Percentiles rank a stretch among this genome's conserved stretches.
Evolutionary conservation across 2,113 vertebrate genomes (phyloP).

Genomic region (Heterotis niloticus): DNA sequence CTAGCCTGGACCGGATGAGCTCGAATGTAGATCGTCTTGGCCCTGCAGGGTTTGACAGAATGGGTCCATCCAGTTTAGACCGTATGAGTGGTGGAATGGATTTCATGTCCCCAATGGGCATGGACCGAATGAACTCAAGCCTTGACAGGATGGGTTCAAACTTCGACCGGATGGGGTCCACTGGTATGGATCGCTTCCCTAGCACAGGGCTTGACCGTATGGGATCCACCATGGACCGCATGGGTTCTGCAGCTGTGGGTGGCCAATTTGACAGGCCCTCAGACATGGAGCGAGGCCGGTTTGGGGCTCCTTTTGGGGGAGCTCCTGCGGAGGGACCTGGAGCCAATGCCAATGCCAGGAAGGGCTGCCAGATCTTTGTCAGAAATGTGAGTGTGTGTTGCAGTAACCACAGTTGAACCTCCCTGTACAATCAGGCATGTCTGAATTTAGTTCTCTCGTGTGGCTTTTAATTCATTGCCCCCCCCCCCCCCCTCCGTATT

Average conservation of each 20-base stretch:
- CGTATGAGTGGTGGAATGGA: constrained; percentile 54
- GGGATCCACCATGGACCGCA: constrained; percentile 83
- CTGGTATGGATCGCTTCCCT: constrained; percentile 62
- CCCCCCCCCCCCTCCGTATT: constrained; percentile 24
- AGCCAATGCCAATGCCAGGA: constrained; percentile 73
- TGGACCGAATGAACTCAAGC: constrained; percentile 62
- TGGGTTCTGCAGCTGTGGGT: constrained; percentile 78
- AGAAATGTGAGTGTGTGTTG: constrained; percentile 80
- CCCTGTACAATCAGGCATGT: neutral
- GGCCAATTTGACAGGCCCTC: constrained; percentile 81
- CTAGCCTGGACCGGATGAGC: constrained; percentile 82
- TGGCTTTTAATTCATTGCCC: neutral
- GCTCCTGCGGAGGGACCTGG: constrained; percentile 79
- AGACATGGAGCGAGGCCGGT: constrained; percentile 87
- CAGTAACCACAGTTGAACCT: too few species aligned
- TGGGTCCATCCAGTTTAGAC: constrained; percentile 61
- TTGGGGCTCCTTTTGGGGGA: constrained; percentile 80
- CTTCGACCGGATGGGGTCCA: constrained; percentile 48
- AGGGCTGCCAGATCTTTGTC: constrained; percentile 97
- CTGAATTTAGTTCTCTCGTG: neutral
- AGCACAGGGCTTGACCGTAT: constrained; percentile 74
- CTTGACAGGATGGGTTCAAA: constrained; percentile 64
- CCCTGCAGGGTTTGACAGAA: constrained; percentile 77
- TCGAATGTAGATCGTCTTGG: constrained; percentile 84
- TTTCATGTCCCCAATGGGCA: constrained; percentile 40